Base-by-base conservation (phyloP, 2,888 invertebrate species). In the Melanophora roralis region DNA sequence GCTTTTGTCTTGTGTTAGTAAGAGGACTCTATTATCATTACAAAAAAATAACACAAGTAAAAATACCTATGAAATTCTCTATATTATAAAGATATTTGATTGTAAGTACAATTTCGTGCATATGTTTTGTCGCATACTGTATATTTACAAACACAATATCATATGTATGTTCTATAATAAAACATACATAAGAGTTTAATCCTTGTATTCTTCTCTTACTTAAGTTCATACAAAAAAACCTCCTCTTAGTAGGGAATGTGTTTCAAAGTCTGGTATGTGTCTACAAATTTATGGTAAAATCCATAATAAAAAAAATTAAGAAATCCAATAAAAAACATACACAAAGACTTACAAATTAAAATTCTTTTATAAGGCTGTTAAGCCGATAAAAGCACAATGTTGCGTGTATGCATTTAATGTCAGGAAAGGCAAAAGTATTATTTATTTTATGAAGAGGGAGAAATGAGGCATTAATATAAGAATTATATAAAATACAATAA, bases 191-290 rank as follows among this genome's bases (percentile, higher is more conserved):
- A 27, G 27, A 27, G 27, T 27, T 27, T 27, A 27, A 27, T 27
- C 6, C 6, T 27, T 5, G 6, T 27, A 3, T 27, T 5, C 6
- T 3, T 27, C 6, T 27, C 6, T 27, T 27, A 27, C 6, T 3
- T 27, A 3, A 5, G 27, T 6, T 27, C 27, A 6, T 27, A 36
- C 34, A 62, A 53, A 60, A 19, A 27, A 34, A 7, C 23, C 27
- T 38, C 8, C 27, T 11, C 1, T 19, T 45, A 2, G 45, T 45
- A 45, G n/a, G 16, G 57, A 77, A 76, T 76, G 36, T 57, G 57
- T 57, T 57, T 16, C 40, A 68, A 21, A 65, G 77, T 78, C 77
- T 78, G 64, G 65, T 69, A 74, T 78, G 78, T 78, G 78, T 78
- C 78, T 78, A 32, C n/a, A 51, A 74, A 78, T 78, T 74, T 78